Evolutionary conservation across 2,113 vertebrate species (phyloP).

Genomic region (Mesitornis unicolor): DNA sequence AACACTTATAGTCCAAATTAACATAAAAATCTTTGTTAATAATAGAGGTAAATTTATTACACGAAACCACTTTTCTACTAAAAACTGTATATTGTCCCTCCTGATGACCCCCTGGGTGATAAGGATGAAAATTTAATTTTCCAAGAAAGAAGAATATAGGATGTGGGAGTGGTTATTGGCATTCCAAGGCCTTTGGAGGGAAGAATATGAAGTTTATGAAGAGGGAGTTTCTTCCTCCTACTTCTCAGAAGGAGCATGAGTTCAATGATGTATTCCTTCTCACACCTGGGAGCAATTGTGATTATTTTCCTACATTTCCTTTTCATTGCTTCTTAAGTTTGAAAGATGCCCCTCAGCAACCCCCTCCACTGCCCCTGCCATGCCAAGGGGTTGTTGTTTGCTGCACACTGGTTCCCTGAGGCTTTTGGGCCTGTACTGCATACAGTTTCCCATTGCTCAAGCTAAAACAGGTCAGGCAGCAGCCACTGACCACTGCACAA

Average conservation of each 20-base stretch:
- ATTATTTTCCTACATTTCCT: neutral
- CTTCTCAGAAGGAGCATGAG: neutral
- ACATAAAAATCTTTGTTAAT: neutral
- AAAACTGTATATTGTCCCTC: neutral
- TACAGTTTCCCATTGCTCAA: too few species aligned
- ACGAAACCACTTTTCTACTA: neutral
- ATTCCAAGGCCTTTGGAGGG: neutral
- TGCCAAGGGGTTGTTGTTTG: neutral
- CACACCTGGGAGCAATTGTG: neutral
- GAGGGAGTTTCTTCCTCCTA: neutral
- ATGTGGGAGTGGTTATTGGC: neutral
- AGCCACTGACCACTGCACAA: too few species aligned
- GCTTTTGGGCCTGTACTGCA: neutral
- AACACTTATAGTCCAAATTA: neutral
- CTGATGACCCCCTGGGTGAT: neutral
- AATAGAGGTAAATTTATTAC: neutral
- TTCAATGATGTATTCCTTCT: neutral
- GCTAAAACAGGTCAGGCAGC: too few species aligned
- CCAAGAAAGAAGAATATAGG: neutral
- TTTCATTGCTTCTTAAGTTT: neutral
- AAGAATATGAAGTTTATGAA: neutral
- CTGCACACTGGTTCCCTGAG: rapidly evolving
- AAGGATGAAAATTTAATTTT: neutral
- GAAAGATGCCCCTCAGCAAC: neutral
- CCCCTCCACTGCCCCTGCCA: rapidly evolving